These are phyloP conservation scores for Pedetes capensis DNA, from an alignment of 2,113 vertebrate genomes.

Conservation along the genomic window DNA sequence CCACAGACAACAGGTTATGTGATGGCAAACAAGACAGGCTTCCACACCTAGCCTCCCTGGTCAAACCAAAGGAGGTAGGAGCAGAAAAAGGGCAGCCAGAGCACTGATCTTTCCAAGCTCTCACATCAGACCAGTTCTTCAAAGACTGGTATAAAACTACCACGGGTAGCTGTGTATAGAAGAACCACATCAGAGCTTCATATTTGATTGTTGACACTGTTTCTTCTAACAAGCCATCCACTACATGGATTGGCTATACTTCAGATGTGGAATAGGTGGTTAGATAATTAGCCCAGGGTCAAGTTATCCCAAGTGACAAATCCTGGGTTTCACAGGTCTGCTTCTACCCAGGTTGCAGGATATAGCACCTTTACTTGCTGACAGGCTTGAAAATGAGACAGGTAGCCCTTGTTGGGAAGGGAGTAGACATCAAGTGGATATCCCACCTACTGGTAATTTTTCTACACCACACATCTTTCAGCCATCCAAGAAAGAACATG, in stretches of 20 bases:
- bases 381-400: neutral
- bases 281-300: neutral
- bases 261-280: neutral
- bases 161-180: neutral
- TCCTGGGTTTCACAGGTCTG: neutral
- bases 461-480: neutral
- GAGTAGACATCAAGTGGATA: neutral
- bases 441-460: neutral
- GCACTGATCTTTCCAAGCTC: neutral
- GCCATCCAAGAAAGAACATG: neutral
- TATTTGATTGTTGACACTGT: neutral
- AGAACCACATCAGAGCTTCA: neutral
- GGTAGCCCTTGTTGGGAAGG: neutral
- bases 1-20: neutral
- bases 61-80: neutral
- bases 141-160: neutral
- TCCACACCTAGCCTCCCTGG: neutral
- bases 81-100: neutral
- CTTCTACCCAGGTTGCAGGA: neutral
- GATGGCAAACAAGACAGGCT: neutral
- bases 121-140: neutral
- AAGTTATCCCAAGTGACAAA: neutral
- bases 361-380: neutral
- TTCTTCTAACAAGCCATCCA: neutral
- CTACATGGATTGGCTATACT: no score